Conservation (phyloP, 1,140 invertebrate genomes). For the roundworm (Caenorhabditis elegans) region WBcel235 BX284606.5:2097001-2097500, state of each 20-base stretch:
- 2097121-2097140: neutral
- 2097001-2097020: too few relatives aligned
- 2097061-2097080: neutral
- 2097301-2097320: neutral
- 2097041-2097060: too few relatives aligned
- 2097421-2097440: neutral
- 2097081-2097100: constrained; percentile 3
- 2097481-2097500: too few relatives aligned
- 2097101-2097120: constrained; percentile 21
- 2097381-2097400: neutral
- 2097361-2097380: neutral
- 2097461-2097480: neutral
- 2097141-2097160: neutral
- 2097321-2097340: neutral
- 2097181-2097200: neutral
- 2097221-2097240: constrained; percentile 15
- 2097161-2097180: constrained; percentile 11
- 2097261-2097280: neutral
- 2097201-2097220: constrained; percentile 16
- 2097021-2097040: too few relatives aligned
- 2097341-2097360: constrained; percentile 13
- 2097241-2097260: constrained; percentile 23
- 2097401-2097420: neutral
- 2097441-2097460: neutral
- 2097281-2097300: neutral